Evolutionary conservation across 2,888 invertebrate genomes (phyloP).

Genomic region (Sphaerophoria rueppellii): DNA sequence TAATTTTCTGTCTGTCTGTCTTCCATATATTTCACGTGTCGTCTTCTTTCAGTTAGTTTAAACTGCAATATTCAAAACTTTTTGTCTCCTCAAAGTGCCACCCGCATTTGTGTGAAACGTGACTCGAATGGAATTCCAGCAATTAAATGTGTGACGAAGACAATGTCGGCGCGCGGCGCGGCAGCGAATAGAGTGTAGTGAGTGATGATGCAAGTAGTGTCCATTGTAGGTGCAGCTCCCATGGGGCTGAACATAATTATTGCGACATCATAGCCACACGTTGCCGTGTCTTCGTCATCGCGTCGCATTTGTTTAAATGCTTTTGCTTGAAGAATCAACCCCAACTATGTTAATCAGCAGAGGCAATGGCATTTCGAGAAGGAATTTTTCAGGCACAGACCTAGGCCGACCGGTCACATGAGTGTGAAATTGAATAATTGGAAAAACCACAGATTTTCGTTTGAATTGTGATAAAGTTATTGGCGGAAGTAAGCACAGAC

Average conservation of each 20-base stretch:
- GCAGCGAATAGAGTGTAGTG: neutral
- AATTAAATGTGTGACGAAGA: neutral
- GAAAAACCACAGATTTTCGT: neutral
- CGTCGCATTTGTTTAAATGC: conserved; percentile 35
- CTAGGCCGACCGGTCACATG: conserved; percentile 4
- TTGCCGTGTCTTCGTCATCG: neutral
- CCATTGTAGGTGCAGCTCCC: conserved; percentile 42
- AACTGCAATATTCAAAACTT: conserved; percentile 56
- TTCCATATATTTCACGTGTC: conserved; percentile 37
- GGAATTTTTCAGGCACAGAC: conserved; percentile 66
- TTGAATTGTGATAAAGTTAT: neutral
- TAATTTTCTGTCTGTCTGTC: conserved; percentile 22
- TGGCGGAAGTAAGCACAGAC: neutral
- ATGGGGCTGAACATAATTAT: conserved; percentile 56
- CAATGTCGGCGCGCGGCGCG: neutral
- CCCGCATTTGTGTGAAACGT: conserved; percentile 61
- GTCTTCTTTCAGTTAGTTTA: conserved; percentile 25
- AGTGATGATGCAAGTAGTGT: conserved; percentile 49
- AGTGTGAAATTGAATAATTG: neutral
- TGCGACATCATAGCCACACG: conserved; percentile 43
- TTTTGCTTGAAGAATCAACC: conserved; percentile 51
- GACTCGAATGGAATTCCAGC: conserved; percentile 46
- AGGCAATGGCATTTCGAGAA: neutral
- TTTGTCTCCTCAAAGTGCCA: conserved; percentile 59
- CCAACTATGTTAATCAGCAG: neutral